These are phyloP conservation scores for Anarsia innoxiella DNA, from an alignment of 2,888 invertebrate species.

Conservation along the genomic window DNA sequence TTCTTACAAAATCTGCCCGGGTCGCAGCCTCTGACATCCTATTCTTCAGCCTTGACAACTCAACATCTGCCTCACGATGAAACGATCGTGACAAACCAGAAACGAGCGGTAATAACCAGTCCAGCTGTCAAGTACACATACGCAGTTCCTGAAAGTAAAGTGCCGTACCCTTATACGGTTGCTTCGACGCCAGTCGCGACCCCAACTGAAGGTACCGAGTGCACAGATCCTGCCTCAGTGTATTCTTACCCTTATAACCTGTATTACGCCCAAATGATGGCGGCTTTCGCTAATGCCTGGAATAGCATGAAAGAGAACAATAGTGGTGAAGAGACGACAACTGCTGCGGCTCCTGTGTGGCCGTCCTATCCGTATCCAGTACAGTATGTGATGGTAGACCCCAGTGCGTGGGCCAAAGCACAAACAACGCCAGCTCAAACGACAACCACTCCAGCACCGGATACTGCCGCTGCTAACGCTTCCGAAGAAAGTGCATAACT, in stretches of 20 bases:
- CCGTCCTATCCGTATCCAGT: constrained; percentile 49
- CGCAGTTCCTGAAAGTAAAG: constrained; percentile 36
- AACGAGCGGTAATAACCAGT: constrained; percentile 40
- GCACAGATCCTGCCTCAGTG: constrained; percentile 25
- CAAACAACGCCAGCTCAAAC: constrained; percentile 26
- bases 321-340: constrained; percentile 34
- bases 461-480: constrained; percentile 18
- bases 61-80: constrained; percentile 31
- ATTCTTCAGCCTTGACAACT: constrained; percentile 24
- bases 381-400: constrained; percentile 57
- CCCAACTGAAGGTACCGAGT: constrained; percentile 26
- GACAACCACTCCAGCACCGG: constrained; percentile 18
- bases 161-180: constrained; percentile 39
- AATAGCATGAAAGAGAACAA: constrained; percentile 44
- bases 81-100: constrained; percentile 32
- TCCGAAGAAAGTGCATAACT: constrained; percentile 9
- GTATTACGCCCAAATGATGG: constrained; percentile 58
- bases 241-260: constrained; percentile 40
- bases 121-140: constrained; percentile 47
- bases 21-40: constrained; percentile 24
- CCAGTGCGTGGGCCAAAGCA: constrained; percentile 43
- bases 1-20: constrained; percentile 38
- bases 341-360: constrained; percentile 42
- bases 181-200: constrained; percentile 23
- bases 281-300: constrained; percentile 49